Evolutionary conservation across 2,888 invertebrate species (phyloP), one percentile per base, ranked within the genome.

Genomic region (Carterocephalus palaemon): DNA sequence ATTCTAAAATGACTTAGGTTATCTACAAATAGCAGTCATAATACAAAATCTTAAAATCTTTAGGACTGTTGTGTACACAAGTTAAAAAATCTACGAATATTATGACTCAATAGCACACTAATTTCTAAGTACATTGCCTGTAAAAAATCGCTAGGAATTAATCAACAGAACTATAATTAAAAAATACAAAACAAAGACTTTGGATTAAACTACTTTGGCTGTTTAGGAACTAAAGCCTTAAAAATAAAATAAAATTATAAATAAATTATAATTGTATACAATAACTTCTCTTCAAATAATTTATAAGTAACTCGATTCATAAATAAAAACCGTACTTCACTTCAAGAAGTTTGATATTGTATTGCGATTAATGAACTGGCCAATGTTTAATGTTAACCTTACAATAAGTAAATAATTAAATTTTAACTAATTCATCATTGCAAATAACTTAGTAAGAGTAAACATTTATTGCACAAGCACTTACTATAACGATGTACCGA

Each of bases 191-290:
- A 50, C 47, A 51, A 31, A 24, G 43, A 33, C 57, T 57, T 59
- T 59, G 59, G 54, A 54, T 39, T 41, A 49, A 22, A 15, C 52
- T 60, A 66, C 59, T 69, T 69, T 69, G 70, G 68, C 58, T 60
- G 49, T 43, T 48, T 63, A 67, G 69, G 69, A 69, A 71, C 68
- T 52, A 57, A 63, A 55, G 24, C 4, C 28, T 24, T 22, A 29
- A 33, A 23, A 15, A 19, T 42, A 17, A 29, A 38, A 33, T 46
- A 31, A 19, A 17, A n/a, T n/a, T n/a, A n/a, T n/a, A n/a, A n/a
- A n/a, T n/a, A n/a, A n/a, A n/a, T n/a, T n/a, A n/a, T n/a, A n/a
- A n/a, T n/a, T n/a, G n/a, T n/a, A n/a, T n/a, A n/a, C n/a, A n/a
- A n/a, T n/a, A n/a, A n/a, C n/a, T n/a, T n/a, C n/a, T n/a, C n/a